Base-by-base conservation (phyloP, 2,113 vertebrate genomes). In the Ranitomeya variabilis region DNA sequence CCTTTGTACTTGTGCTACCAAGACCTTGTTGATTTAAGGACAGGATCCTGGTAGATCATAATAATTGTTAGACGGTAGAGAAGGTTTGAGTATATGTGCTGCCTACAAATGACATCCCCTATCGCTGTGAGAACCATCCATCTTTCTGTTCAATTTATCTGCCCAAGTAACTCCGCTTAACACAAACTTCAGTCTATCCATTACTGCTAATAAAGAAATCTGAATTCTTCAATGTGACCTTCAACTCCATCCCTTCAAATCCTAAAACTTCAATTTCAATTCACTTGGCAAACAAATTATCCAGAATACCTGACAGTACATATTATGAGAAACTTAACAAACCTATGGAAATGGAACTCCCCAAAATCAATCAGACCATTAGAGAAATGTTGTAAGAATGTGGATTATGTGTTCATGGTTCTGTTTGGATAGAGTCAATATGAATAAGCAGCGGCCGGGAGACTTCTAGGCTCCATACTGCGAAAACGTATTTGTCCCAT, bases 261-360 rank as follows among this genome's bases (percentile, higher is more conserved):
- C 82, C 64, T 69, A 84, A 84, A 71, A 71, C 64, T 84, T 84
- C 21, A 84, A 71, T 84, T 84, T 84, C 82, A 84, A 84, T 84
- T 84, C 82, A 71, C 51, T 71, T 67, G 82, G 82, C 82, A 84
- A 84, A 84, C 82, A 71, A 84, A 84, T 84, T 84, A 84, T 84
- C 82, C 82, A 18, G 51, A 84, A 51, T 71, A 84, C 82, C 82
- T 84, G 82, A 84, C 82, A 84, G 82, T 84, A 84, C 64, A 84
- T 84, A 84, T 84, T 84, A 84, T 84, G 64, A 84, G 82, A 69
- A 71, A 51, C 82, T 84, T 84, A 84, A 84, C 82, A 84, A 84
- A 84, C 51, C 21, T 71, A 67, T 83, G 52, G 45, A 84, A 69
- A 26, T 54, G 66, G 82, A 84, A 69, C 82, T 84, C 6, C 82